These are phyloP conservation scores for Ispidina picta DNA, from an alignment of 2,797 vertebrate species.

Conservation along the genomic window DNA sequence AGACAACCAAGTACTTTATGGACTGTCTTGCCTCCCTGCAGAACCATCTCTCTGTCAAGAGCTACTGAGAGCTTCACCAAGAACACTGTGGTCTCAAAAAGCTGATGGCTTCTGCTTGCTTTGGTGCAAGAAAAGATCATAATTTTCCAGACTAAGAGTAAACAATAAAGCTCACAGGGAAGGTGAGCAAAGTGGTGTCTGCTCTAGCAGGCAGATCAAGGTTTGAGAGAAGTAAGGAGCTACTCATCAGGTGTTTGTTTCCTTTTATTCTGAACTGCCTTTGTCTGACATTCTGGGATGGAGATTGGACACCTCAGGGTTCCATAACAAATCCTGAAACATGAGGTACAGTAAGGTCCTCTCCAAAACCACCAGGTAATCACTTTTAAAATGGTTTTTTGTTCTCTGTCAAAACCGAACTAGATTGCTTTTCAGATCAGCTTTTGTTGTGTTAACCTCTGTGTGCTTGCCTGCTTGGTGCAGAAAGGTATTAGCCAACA, in stretches of 20 bases:
- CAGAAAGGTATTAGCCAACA: not conserved
- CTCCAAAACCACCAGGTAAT: not conserved
- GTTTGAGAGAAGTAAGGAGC: not conserved
- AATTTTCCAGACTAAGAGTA: not conserved
- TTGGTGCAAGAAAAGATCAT: not conserved
- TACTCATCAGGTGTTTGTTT: not conserved
- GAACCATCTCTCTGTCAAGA: not conserved
- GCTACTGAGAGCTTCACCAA: not conserved
- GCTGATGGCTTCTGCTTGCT: not conserved
- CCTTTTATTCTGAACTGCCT: not conserved
- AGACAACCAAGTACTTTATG: not conserved
- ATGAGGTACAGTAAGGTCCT: rapidly evolving
- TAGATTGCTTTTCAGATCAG: not conserved
- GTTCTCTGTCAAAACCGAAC: not conserved
- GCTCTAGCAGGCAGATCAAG: not conserved
- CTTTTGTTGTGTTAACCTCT: not conserved
- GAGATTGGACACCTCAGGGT: not conserved
- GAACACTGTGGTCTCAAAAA: not conserved
- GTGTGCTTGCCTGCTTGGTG: not conserved
- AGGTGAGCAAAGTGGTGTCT: not conserved
- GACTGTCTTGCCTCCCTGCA: not conserved
- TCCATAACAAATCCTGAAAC: not conserved
- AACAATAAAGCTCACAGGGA: not conserved
- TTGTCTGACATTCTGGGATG: not conserved
- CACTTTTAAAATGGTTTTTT: not conserved